Percentiles rank a stretch among this genome's conserved stretches.
phyloP scores from a whole-genome alignment of 2,888 invertebrate species.

The Agrotis puta region DNA sequence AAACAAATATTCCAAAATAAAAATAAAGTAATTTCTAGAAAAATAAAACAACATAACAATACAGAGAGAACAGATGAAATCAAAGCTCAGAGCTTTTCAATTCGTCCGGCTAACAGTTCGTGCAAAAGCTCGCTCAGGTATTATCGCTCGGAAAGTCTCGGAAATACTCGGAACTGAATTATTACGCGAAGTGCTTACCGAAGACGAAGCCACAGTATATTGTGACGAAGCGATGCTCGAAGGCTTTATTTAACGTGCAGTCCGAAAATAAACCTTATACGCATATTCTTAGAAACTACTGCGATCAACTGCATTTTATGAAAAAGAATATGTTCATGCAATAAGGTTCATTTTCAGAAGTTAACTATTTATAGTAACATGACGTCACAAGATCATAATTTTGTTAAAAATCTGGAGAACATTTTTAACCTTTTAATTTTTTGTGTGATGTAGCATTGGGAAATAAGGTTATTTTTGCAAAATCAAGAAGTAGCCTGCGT shows the following conservation, averaged over 20 bases:
- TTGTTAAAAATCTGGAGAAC: background rate
- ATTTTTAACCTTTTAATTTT: too few species aligned
- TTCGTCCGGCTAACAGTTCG: constrained; percentile 70
- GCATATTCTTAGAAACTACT: too few species aligned
- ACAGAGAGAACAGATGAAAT: constrained; percentile 18
- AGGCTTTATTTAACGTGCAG: background rate
- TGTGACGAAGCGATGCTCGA: background rate
- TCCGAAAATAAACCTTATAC: too few species aligned
- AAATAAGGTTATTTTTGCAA: background rate
- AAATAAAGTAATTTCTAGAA: too few species aligned
- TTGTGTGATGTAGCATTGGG: background rate
- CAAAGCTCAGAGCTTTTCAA: constrained; percentile 65
- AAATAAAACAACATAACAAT: background rate
- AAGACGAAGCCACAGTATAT: background rate
- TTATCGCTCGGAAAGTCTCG: constrained; percentile 79
- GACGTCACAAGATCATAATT: constrained; percentile 9
- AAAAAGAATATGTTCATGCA: too few species aligned
- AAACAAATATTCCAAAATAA: background rate
- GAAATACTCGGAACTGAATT: constrained; percentile 65
- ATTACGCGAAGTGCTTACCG: constrained; percentile 16
- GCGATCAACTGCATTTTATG: too few species aligned
- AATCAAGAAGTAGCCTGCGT: background rate
- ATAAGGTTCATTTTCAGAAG: too few species aligned
- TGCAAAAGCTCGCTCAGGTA: constrained; percentile 78
- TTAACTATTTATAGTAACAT: background rate